Percentiles rank a stretch among this genome's conserved stretches.
These are phyloP conservation scores for Melanotaenia nigrans DNA, from an alignment of 2,797 vertebrate genomes.

Conservation along the genomic window DNA sequence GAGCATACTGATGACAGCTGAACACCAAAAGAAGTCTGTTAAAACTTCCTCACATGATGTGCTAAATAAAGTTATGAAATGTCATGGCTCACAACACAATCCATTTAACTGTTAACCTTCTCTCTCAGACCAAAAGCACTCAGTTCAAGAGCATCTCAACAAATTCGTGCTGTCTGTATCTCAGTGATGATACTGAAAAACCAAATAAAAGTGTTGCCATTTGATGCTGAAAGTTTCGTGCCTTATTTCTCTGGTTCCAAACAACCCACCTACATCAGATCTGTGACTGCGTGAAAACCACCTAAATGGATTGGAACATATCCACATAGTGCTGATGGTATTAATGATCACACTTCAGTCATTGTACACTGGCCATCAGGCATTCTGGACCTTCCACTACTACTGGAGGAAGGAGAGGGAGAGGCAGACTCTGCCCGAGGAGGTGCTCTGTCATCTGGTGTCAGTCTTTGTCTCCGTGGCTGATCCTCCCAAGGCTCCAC, in stretches of 20 bases:
- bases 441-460: constrained; percentile 84
- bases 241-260: constrained; percentile 32
- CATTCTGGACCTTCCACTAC: constrained; percentile 90
- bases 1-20: constrained; percentile 22
- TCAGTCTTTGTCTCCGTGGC: constrained; percentile 89
- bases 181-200: constrained; percentile 21
- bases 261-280: constrained; percentile 46
- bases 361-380: constrained; percentile 98
- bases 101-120: constrained; percentile 31
- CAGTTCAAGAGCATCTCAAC: constrained; percentile 18
- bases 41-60: constrained; percentile 24
- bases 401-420: constrained; percentile 75
- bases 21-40: constrained; percentile 16
- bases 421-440: constrained; percentile 81
- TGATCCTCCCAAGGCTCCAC: constrained; percentile 78
- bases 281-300: constrained; percentile 56
- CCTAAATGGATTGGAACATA: constrained; percentile 63
- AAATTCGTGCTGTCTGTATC: constrained; percentile 9
- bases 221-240: constrained; percentile 25
- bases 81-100: constrained; percentile 36
- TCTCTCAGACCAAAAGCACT: constrained; percentile 14
- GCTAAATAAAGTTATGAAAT: constrained; percentile 17
- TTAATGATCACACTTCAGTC: constrained; percentile 90
- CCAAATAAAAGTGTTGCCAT: constrained; percentile 14
- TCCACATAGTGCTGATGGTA: constrained; percentile 56